Conservation (phyloP, 2,888 invertebrate species). For the Acleris emargana region DNA sequence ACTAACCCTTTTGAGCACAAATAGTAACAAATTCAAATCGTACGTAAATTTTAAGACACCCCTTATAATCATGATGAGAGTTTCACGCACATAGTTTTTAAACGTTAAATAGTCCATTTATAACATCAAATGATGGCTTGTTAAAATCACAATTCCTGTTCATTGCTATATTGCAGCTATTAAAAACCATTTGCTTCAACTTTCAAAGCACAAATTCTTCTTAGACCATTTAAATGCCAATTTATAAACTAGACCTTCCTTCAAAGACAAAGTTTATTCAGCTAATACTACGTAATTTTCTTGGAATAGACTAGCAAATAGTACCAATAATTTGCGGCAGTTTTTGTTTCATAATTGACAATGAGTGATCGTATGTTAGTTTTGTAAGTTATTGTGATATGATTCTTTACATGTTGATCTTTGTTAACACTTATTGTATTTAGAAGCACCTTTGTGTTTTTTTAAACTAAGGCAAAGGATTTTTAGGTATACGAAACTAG, state of each 20-base stretch:
- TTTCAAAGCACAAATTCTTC: conserved; percentile 4
- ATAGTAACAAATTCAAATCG: too few species aligned
- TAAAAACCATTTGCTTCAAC: conserved; percentile 12
- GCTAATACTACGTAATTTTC: conserved; percentile 47
- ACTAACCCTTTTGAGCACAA: too few species aligned
- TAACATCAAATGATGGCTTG: conserved; percentile 1
- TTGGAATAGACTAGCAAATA: conserved; percentile 47
- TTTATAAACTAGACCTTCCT: conserved; percentile 4
- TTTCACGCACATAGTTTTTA: not conserved
- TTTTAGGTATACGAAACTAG: too few species aligned
- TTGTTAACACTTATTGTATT: too few species aligned
- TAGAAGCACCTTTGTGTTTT: too few species aligned
- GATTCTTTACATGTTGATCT: not conserved
- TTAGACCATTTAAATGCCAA: not conserved
- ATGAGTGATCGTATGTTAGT: not conserved
- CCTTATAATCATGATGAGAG: too few species aligned
- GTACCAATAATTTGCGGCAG: conserved; percentile 18
- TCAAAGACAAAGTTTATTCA: conserved; percentile 26
- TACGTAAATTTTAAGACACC: too few species aligned
- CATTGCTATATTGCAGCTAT: conserved; percentile 8
- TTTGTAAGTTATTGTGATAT: not conserved
- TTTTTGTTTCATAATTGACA: conserved; percentile 3
- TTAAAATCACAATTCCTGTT: conserved; percentile 9
- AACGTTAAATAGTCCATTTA: not conserved
- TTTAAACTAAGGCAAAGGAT: too few species aligned